Conservation (phyloP, 2,888 invertebrate species). For the Abscondita cerata region DNA sequence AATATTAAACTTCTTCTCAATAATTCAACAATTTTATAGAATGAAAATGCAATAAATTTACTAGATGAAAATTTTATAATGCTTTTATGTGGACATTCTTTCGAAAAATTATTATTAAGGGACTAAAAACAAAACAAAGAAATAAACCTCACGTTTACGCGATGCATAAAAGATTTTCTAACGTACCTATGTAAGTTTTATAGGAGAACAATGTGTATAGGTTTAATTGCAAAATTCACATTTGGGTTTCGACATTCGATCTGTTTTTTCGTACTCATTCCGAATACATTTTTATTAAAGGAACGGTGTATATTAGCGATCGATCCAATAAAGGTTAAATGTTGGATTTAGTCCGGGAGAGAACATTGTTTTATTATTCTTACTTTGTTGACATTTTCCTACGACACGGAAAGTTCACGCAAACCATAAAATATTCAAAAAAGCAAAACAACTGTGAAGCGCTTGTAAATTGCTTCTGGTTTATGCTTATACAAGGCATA, state of each 20-base stretch:
- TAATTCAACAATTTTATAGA: too few relatives aligned
- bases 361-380: constrained; percentile 21
- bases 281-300: too few relatives aligned
- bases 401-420: constrained; percentile 17
- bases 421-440: constrained; percentile 1
- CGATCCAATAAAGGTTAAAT: constrained; percentile 23
- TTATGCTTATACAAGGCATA: neutral
- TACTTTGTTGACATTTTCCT: constrained; percentile 22
- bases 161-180: neutral
- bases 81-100: too few relatives aligned
- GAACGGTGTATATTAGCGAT: constrained; percentile 15
- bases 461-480: neutral
- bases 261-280: too few relatives aligned
- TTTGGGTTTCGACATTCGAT: too few relatives aligned
- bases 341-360: constrained; percentile 1
- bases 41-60: too few relatives aligned
- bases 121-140: neutral
- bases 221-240: too few relatives aligned
- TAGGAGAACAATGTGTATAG: too few relatives aligned
- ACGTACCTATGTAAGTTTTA: too few relatives aligned
- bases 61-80: too few relatives aligned
- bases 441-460: neutral
- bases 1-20: too few relatives aligned
- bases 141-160: neutral
- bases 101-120: too few relatives aligned